Percentiles rank a stretch among this genome's conserved stretches.
These are phyloP conservation scores for Drosophila bocki DNA, from an alignment of 1,140 invertebrate species.

Conservation along the genomic window DNA sequence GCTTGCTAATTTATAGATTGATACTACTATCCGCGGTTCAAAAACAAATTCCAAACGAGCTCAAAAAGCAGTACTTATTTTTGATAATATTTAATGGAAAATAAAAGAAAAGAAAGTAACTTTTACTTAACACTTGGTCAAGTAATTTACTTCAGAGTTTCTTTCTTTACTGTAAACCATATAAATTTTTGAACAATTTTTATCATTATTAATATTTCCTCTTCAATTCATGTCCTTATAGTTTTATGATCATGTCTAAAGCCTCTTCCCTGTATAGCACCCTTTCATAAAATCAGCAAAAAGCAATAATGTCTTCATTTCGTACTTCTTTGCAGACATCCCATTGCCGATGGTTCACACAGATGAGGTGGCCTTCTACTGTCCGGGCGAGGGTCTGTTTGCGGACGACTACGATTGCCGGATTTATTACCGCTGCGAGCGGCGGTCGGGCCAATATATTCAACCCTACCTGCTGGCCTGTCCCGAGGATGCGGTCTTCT, in stretches of 20 bases:
- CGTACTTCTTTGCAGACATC: constrained; percentile 63
- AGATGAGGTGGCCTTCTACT: constrained; percentile 75
- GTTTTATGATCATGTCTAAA: not conserved
- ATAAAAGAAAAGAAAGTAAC: not conserved
- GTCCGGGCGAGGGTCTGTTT: constrained; percentile 88
- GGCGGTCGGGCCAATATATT: constrained; percentile 85
- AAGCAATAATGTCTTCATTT: constrained; percentile 1
- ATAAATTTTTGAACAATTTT: not conserved
- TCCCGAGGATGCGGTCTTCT: constrained; percentile 85
- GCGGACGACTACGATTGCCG: constrained; percentile 87
- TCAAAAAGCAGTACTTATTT: constrained; percentile 8
- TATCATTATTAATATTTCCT: not conserved
- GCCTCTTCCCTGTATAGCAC: no score
- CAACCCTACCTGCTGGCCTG: constrained; percentile 85
- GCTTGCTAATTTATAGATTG: constrained; percentile 31
- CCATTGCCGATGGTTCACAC: constrained; percentile 28
- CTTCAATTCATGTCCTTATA: not conserved
- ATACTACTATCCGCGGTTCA: constrained; percentile 5
- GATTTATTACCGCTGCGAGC: constrained; percentile 87
- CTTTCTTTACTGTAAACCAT: not conserved
- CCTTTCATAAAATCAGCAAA: not conserved
- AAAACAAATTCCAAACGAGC: constrained; percentile 15
- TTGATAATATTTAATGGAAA: not conserved
- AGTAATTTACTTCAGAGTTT: not conserved
- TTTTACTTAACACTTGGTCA: not conserved